Evolutionary conservation across 2,888 invertebrate genomes (phyloP).

Genomic region (Scotopteryx bipunctaria): DNA sequence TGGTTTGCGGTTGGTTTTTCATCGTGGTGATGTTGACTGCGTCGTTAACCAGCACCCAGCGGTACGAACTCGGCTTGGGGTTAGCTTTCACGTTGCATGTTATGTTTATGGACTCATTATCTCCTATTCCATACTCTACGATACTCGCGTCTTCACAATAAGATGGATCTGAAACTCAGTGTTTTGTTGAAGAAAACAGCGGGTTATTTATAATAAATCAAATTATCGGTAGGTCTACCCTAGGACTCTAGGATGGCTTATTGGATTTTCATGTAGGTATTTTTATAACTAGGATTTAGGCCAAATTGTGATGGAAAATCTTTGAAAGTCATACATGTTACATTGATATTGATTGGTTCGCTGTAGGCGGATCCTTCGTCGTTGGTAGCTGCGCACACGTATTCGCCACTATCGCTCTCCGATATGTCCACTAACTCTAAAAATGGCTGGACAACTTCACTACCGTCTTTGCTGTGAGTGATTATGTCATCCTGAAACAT

Average conservation of each 20-base stretch:
- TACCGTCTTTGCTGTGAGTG: constrained; percentile 44
- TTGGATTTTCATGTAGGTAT: constrained; percentile 3
- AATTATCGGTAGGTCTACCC: too few species aligned
- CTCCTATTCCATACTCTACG: constrained; percentile 64
- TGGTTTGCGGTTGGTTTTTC: constrained; percentile 46
- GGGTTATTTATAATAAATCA: too few species aligned
- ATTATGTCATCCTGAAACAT: constrained; percentile 61
- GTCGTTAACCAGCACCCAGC: constrained; percentile 65
- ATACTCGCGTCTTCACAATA: constrained; percentile 60
- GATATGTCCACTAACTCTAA: constrained; percentile 53
- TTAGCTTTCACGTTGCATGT: constrained; percentile 66
- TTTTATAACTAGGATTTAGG: not conserved
- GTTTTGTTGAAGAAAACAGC: too few species aligned
- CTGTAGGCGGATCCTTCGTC: constrained; percentile 63
- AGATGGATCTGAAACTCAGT: constrained; percentile 58
- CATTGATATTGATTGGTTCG: constrained; percentile 60
- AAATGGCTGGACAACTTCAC: constrained; percentile 48
- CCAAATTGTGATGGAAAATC: too few species aligned
- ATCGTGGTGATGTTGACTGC: constrained; percentile 50
- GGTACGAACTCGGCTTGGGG: constrained; percentile 59
- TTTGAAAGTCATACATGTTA: constrained; percentile 60
- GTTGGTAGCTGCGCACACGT: constrained; percentile 69
- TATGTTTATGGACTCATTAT: constrained; percentile 64
- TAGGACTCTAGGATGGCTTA: constrained; percentile 9
- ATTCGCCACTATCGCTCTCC: constrained; percentile 65